These are phyloP conservation scores for Clunio marinus DNA, from an alignment of 2,888 invertebrate genomes.

Conservation along the genomic window DNA sequence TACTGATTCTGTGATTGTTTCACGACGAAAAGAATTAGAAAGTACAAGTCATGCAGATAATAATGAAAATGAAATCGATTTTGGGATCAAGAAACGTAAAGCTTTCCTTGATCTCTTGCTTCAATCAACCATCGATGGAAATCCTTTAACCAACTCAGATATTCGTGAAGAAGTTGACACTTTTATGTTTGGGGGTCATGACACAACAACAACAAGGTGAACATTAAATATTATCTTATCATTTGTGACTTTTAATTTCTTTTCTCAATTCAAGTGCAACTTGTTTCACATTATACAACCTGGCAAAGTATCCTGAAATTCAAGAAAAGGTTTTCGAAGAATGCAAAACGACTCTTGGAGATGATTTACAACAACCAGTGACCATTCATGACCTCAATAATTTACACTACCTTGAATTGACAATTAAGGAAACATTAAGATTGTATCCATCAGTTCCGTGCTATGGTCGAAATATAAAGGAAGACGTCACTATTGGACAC, in stretches of 20 bases:
- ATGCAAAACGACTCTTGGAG: not conserved
- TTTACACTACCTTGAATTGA: slow-evolving; percentile 49
- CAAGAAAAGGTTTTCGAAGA: not conserved
- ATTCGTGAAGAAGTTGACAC: slow-evolving; percentile 69
- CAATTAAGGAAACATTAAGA: slow-evolving; percentile 49
- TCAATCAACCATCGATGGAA: slow-evolving; percentile 58
- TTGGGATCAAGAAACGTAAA: slow-evolving; percentile 58
- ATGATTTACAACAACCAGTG: not conserved
- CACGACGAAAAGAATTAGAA: not conserved
- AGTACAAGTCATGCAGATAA: slow-evolving; percentile 35
- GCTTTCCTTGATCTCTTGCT: slow-evolving; percentile 66
- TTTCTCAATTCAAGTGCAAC: no score
- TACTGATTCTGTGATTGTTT: not conserved
- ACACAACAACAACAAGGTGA: slow-evolving; percentile 51
- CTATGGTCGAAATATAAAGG: slow-evolving; percentile 40
- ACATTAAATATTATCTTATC: no score
- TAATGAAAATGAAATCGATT: not conserved
- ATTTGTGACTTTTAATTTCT: no score
- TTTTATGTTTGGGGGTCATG: slow-evolving; percentile 65
- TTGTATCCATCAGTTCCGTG: slow-evolving; percentile 39
- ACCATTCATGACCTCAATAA: slow-evolving; percentile 39
- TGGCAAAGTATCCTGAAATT: slow-evolving; percentile 46
- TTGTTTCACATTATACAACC: not conserved
- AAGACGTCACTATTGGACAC: slow-evolving; percentile 43
- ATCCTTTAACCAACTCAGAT: slow-evolving; percentile 56